Percentiles rank a stretch among this genome's conserved stretches.
phyloP scores from a whole-genome alignment of 2,888 invertebrate genomes.

The Bibio marci region DNA sequence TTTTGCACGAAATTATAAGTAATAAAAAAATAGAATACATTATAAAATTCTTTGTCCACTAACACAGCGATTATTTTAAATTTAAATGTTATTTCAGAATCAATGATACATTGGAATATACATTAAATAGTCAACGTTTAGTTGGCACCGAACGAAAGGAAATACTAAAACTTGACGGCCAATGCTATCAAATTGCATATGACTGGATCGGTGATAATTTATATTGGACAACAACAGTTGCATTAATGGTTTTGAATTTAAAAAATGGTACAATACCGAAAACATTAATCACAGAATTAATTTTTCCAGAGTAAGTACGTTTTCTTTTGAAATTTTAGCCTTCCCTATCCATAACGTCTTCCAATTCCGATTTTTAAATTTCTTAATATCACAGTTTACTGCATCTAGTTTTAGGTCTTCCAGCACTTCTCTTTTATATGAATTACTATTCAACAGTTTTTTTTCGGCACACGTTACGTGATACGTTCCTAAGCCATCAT shows the following conservation, averaged over 20 bases:
- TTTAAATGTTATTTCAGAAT: conserved; percentile 8
- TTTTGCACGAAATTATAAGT: conserved; percentile 39
- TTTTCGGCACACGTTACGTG: too few species aligned
- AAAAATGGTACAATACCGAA: conserved; percentile 35
- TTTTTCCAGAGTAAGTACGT: background rate
- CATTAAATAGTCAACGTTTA: conserved; percentile 45
- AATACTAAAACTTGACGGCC: conserved; percentile 44
- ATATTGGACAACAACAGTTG: conserved; percentile 62
- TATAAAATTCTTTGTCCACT: conserved; percentile 11
- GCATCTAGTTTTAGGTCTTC: too few species aligned
- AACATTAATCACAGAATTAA: conserved; percentile 29
- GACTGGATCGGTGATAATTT: conserved; percentile 72
- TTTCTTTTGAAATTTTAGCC: too few species aligned
- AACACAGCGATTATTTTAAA: too few species aligned
- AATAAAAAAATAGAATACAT: conserved; percentile 8
- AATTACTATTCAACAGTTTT: too few species aligned
- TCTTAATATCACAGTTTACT: too few species aligned
- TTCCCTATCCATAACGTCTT: too few species aligned
- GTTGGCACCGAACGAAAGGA: conserved; percentile 39
- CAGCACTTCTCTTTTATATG: too few species aligned
- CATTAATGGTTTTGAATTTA: conserved; percentile 49
- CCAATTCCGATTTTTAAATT: too few species aligned
- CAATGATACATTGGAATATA: conserved; percentile 21
- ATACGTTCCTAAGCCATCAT: too few species aligned
- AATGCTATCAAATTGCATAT: conserved; percentile 49